Base-by-base conservation (phyloP, 2,888 invertebrate genomes). In the Euphydryas editha region DNA sequence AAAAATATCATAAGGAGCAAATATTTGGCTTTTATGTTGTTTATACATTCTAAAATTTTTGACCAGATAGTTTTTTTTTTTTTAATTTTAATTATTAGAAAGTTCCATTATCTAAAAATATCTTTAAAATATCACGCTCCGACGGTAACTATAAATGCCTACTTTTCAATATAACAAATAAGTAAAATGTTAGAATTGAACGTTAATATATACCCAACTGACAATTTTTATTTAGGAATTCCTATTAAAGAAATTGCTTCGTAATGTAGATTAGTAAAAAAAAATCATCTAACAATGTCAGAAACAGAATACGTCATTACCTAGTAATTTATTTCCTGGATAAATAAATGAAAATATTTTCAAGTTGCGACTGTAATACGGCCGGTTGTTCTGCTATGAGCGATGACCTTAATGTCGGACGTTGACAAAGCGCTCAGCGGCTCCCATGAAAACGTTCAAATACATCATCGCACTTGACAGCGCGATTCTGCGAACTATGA, bases 371-470 rank as follows among this genome's bases (percentile, higher is more conserved):
- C 17, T 55, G 36, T 62, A 62, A 47, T 68, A 56, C 62, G 65
- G 68, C 62, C 65, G 62, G 62, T 68, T 62, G 68, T 62, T 66
- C 65, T 49, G 70, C 70, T 65, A 84, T 91, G 90, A 92, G 86
- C 87, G 88, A 92, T 91, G 90, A 90, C 87, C 88, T 83, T 86
- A 87, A 85, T 83, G 81, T 80, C 76, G 80, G 90, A 92, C 92
- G 84, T 92, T 92, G 92, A 92, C 91, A 92, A 91, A 92, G 90
- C 89, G 88, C 83, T 79, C 77, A 76, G 80, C 83, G 84, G 83
- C 83, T 83, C 82, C 85, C 87, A 86, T 90, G 91, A 90, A 92
- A 92, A 90, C 91, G 91, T 81, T 91, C 91, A 87, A 89, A 92
- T 92, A 90, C 92, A 92, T 92, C 92, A 92, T 92, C 83, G 78